Base-by-base conservation (phyloP, 2,797 vertebrate species). In the Catostomus latipinnis region DNA sequence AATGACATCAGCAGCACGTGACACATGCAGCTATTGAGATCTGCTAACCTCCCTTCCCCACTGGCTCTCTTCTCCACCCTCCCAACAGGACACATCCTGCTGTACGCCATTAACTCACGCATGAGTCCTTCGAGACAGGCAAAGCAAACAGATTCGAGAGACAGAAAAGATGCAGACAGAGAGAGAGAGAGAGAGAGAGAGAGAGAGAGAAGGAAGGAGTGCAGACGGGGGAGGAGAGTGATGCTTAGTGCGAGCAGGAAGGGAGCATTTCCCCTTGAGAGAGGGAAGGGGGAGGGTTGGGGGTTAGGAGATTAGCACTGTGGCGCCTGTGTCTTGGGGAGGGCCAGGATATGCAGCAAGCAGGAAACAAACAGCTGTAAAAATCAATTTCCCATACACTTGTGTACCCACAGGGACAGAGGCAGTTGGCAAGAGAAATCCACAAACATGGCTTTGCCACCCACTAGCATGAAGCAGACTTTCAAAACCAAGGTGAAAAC, bases 341-440 rank as follows among this genome's bases (percentile, higher is more conserved):
- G 81, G 34, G 83, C 73, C 91, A 91, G 91, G 90, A 93, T 92
- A 93, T 90, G 90, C 86, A 89, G 83, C 77, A 82, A 88, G 91
- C 87, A 93, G 91, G 89, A 93, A 92, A 90, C 90, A 92, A 93
- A 92, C 91, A 88, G 89, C 88, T 89, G 86, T 89, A 92, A 91
- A 92, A 91, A 91, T 90, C 86, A 75, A 88, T 87, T 84, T 82
- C 87, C 87, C 72, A 78, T 50, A 72, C 53, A 76, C 70, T 16
- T 58, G 8, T 34, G 46, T 2, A 10, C 63, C 53, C 45, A 65
- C 43, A 22, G 43, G 69, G 67, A 8, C 8, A 60, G 4, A 46
- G 13, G 45, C 49, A 66, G 49, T 34, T 43, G 1, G n/a, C 43
- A 61, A 57, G 43, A 52, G 46, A 68, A 80, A 78, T 54, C 48